These are phyloP conservation scores for Ichneumoninae sp. DNA, from an alignment of 2,888 invertebrate species.

Conservation along the genomic window DNA sequence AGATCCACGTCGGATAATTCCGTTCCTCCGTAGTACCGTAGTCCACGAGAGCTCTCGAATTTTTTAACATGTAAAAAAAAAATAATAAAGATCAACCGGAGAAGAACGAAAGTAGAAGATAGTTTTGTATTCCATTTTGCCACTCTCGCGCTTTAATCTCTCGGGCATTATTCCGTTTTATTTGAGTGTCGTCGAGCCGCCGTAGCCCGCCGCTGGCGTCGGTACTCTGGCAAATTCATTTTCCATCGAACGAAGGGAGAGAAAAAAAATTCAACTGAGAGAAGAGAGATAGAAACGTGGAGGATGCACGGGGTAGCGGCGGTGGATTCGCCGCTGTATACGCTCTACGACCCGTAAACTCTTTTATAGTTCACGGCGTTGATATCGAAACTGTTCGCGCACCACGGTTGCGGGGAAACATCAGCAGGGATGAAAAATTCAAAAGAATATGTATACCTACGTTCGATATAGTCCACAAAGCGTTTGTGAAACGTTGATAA, in stretches of 20 bases:
- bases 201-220: conserved; percentile 25
- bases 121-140: conserved; percentile 49
- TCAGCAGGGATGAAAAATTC: conserved; percentile 45
- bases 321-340: neutral
- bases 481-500: conserved; percentile 50
- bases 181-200: conserved; percentile 49
- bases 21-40: no score
- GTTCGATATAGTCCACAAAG: conserved; percentile 36
- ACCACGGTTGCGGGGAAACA: neutral
- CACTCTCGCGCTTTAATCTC: conserved; percentile 48
- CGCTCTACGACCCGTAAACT: conserved; percentile 50
- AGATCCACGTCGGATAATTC: no score
- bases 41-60: neutral
- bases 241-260: conserved; percentile 12
- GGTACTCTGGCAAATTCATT: conserved; percentile 51
- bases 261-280: conserved; percentile 14
- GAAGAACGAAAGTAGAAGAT: conserved; percentile 43
- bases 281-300: conserved; percentile 56
- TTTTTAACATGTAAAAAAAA: neutral
- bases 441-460: conserved; percentile 52
- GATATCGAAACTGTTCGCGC: conserved; percentile 46
- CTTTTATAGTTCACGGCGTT: conserved; percentile 55
- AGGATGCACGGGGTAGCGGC: neutral
- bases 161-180: conserved; percentile 54
- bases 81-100: conserved; percentile 20